Evolutionary conservation across 2,113 vertebrate genomes (phyloP), one percentile per base, ranked within the genome.

Genomic region (Poeciliopsis occidentalis): DNA sequence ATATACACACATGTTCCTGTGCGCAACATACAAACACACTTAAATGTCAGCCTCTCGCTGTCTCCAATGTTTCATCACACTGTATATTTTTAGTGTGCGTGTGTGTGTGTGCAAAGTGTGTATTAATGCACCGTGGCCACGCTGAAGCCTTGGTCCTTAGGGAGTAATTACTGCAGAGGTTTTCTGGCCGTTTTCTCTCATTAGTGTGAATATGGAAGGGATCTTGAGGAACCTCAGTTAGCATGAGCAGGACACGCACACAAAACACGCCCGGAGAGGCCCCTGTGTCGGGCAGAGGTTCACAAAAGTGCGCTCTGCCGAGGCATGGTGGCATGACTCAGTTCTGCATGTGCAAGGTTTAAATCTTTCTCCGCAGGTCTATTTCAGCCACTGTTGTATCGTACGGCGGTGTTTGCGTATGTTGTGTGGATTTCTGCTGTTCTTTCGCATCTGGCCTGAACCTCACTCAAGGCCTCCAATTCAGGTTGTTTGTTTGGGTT

Each of bases 401-500:
- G 85, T 85, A 81, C 26, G 1, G 71, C 77, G 72, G 73, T 78
- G 79, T 87, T 74, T 84, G 84, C 29, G 26, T 57, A 63, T 87
- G 87, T 90, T 87, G 85, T 89, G 83, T 91, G 87, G 76, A 78
- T 87, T 91, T 85, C 87, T 75, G 60, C 70, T 44, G 13, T 87
- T 79, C 37, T 60, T 71, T 87, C 84, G 80, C 88, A 88, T 86
- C 89, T 88, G 90, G 91, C 75, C 84, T 0, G 34, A 74, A 75
- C 79, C 62, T 78, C 73, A 30, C 67, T 80, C 60, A 57, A 6
- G 64, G 72, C 80, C 90, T 84, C 83, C 89, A 77, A 73, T 87
- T 87, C 80, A 87, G 87, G 84, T 90, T 92, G 88, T 92, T 93
- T 92, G 92, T 93, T 92, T 92, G 87, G 88, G 78, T 92, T 92